Base-by-base conservation (phyloP, 2,113 vertebrate genomes). In the Micronisus gabar region DNA sequence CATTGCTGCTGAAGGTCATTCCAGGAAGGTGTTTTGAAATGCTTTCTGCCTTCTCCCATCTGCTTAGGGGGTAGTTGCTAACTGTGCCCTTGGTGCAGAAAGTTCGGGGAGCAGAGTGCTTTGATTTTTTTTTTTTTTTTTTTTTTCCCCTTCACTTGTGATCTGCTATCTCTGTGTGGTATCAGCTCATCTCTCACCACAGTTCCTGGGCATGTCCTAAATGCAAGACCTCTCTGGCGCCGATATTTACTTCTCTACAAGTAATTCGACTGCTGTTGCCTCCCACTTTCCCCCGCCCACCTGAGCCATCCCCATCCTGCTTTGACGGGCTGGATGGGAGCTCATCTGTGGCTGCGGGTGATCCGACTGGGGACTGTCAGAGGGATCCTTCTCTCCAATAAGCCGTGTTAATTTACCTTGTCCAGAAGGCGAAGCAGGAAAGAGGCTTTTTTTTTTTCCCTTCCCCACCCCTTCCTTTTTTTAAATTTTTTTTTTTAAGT, bases 231-330 rank as follows among this genome's bases (percentile, higher is more conserved):
- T 47, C 21, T 55, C 23, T 63, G 52, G 26, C 3, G 2, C 38
- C 0, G 0, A 13, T 67, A 70, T 66, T 80, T 90, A 55, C 29
- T 86, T 78, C 34, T 71, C 3, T 38, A 10, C 0, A 16, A 91
- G 9, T 65, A 58, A 45, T 9, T 88, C 2, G 3, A 8, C 22
- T 61, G 27, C 36, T 78, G 56, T 50, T 66, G 30, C 21, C 9
- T 86, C 38, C 15, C 8, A 0, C 27, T 84, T 56, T 8, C 22
- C 5, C 11, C 15, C 0, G 0, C 3, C 21, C 38, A 19, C 16
- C 6, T 0, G 3, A 95, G 63, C 32, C 17, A 56, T 14, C 59
- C 19, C 18, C 11, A 20, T 63, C 73, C 84, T 93, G 61, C 83
- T 81, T 78, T 81, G 50, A 8, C 0, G 2, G 59, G 47, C 48